These are phyloP conservation scores for Crocallis elinguaria DNA, from an alignment of 2,888 invertebrate species.

Conservation along the genomic window DNA sequence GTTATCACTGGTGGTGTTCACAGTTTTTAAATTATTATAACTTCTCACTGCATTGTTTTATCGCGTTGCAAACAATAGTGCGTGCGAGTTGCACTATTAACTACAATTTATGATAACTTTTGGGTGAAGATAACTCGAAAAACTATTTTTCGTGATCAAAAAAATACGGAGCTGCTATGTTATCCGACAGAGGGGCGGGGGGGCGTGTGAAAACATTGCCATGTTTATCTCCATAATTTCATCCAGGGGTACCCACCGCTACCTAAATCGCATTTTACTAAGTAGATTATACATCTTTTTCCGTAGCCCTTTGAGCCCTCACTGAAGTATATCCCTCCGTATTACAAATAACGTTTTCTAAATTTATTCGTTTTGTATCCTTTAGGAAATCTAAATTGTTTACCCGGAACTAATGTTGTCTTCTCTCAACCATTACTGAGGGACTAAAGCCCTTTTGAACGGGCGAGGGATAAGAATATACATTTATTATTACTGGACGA, in stretches of 20 bases:
- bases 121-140: no score
- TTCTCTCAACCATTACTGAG: slow-evolving; percentile 48
- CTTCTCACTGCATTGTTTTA: no score
- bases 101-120: no score
- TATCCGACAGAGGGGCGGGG: no score
- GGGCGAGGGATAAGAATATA: slow-evolving; percentile 42
- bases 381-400: slow-evolving; percentile 48
- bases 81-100: no score
- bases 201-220: no score
- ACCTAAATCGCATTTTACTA: slow-evolving; percentile 28
- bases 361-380: slow-evolving; percentile 42
- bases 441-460: slow-evolving; percentile 48
- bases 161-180: no score
- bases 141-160: no score
- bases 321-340: slow-evolving; percentile 14
- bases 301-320: slow-evolving; percentile 28
- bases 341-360: slow-evolving; percentile 41
- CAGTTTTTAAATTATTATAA: no score
- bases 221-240: slow-evolving; percentile 11
- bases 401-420: slow-evolving; percentile 58
- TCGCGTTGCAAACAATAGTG: no score
- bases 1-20: no score
- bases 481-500: slow-evolving; percentile 32
- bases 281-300: slow-evolving; percentile 30
- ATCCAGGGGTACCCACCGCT: not conserved